Percentiles rank a stretch among this genome's conserved stretches.
Conservation (phyloP, 2,113 vertebrate species). For the Chloropsis hardwickii region DNA sequence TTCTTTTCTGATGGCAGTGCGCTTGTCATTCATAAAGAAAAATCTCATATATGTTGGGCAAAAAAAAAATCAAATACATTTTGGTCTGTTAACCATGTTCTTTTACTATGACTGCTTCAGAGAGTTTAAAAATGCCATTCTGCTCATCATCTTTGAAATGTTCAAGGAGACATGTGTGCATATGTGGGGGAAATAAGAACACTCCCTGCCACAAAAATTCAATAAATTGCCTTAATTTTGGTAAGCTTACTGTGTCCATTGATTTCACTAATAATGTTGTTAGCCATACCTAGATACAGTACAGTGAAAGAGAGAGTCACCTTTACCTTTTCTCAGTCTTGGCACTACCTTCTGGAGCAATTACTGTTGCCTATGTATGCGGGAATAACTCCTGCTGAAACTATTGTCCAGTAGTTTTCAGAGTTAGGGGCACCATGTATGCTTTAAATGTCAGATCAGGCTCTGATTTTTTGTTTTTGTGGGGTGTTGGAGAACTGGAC, state of each 20-base stretch:
- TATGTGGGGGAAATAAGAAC: background rate
- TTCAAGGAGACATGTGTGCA: fast-evolving
- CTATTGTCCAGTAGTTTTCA: background rate
- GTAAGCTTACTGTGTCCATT: background rate
- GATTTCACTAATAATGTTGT: background rate
- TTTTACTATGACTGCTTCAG: background rate
- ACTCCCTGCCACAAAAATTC: background rate
- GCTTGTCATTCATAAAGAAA: background rate
- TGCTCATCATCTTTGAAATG: background rate
- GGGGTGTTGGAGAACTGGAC: background rate
- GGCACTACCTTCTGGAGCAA: background rate
- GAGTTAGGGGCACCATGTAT: background rate
- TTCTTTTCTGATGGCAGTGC: background rate
- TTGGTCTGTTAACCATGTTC: background rate
- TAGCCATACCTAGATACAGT: background rate
- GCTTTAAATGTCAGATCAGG: background rate
- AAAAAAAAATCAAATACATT: background rate
- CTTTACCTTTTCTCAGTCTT: background rate
- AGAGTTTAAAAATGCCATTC: background rate
- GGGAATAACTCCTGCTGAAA: background rate
- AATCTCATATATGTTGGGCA: background rate
- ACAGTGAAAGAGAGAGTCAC: background rate
- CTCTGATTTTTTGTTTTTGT: background rate
- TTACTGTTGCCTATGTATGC: background rate
- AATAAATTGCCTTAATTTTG: background rate